A percentile compares a stretch with the other conserved stretches of the same genome.
phyloP scores from a whole-genome alignment of 2,888 invertebrate genomes.

The Nephrotoma appendiculata region DNA sequence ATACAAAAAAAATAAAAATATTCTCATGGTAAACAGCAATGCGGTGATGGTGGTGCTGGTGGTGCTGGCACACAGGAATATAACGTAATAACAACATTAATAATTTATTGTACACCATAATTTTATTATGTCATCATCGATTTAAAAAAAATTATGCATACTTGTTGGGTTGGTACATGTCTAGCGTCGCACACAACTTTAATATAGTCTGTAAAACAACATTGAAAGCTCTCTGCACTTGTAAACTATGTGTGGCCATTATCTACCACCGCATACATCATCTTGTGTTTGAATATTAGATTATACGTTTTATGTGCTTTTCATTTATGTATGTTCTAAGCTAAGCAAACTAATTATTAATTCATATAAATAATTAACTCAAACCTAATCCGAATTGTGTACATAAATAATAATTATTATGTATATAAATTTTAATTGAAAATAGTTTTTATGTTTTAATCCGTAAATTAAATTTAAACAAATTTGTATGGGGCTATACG shows the following conservation, averaged over 20 bases:
- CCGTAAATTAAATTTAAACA: not conserved
- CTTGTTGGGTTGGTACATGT: not conserved
- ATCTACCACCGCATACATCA: not conserved
- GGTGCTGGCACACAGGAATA: not conserved
- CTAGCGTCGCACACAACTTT: not conserved
- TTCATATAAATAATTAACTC: not conserved
- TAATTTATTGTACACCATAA: not conserved
- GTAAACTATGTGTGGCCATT: not conserved
- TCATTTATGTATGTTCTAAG: not conserved
- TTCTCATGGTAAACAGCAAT: not conserved
- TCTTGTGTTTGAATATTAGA: not conserved
- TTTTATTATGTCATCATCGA: not conserved
- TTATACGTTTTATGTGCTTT: not conserved
- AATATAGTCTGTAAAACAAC: not conserved
- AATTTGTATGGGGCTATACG: not conserved
- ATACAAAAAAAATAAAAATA: not conserved
- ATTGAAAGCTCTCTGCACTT: not conserved
- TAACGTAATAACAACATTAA: not conserved
- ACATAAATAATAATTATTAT: not conserved
- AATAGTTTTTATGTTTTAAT: not conserved
- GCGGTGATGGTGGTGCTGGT: not conserved
- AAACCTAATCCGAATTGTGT: not conserved
- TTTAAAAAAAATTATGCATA: not conserved
- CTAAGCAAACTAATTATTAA: not conserved
- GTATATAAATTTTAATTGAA: not conserved